Conservation (phyloP, 2,113 vertebrate species). For the Actenoides lindsayi region DNA sequence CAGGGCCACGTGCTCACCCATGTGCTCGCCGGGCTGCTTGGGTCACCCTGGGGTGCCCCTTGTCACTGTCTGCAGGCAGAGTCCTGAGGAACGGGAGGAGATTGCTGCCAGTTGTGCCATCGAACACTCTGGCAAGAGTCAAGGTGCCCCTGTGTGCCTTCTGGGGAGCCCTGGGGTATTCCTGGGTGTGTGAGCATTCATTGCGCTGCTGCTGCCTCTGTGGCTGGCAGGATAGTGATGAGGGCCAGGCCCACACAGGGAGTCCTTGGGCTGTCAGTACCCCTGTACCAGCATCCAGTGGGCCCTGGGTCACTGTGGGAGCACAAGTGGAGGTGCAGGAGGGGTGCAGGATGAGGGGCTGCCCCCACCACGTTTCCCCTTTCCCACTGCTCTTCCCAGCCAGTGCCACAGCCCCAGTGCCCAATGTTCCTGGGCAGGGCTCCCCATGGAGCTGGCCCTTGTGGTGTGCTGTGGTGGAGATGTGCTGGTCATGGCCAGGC, state of each 20-base stretch:
- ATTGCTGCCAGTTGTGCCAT: neutral
- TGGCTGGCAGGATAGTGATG: neutral
- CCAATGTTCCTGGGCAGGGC: neutral
- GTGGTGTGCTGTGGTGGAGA: neutral
- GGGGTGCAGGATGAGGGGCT: neutral
- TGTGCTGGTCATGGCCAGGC: neutral
- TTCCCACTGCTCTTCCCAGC: neutral
- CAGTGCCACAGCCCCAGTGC: neutral
- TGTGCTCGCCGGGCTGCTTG: neutral
- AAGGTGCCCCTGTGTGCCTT: constrained; percentile 27
- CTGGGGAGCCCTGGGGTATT: neutral
- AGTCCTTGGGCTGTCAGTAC: neutral
- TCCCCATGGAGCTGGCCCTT: neutral
- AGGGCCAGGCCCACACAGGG: neutral
- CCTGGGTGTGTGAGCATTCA: neutral
- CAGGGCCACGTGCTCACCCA: constrained; percentile 10
- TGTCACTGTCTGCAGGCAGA: neutral
- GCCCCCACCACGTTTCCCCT: fast-evolving
- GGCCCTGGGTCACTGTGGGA: neutral
- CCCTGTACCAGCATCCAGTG: neutral
- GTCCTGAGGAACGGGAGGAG: neutral
- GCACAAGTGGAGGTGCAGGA: fast-evolving
- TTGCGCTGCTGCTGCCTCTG: neutral
- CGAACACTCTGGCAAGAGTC: neutral
- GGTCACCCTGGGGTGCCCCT: constrained; percentile 59